These are phyloP conservation scores for Spatula versicolor DNA, from an alignment of 2,797 vertebrate genomes.

Conservation along the genomic window DNA sequence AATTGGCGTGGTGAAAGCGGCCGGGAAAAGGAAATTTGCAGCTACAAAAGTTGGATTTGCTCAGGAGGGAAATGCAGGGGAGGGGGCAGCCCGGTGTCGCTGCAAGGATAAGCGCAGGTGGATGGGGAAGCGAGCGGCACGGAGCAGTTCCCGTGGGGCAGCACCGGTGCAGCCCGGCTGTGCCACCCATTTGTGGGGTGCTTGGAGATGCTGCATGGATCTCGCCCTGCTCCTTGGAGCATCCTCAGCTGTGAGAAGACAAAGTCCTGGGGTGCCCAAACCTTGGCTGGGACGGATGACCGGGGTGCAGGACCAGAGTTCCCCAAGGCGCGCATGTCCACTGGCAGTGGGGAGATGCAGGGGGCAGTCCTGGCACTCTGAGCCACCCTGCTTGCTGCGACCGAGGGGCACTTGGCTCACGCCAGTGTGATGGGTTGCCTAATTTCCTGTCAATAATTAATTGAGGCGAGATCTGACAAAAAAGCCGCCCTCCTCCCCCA, in stretches of 20 bases:
- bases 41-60: background rate
- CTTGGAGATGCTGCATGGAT: background rate
- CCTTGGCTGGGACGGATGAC: rapidly evolving
- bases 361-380: background rate
- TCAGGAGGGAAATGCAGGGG: background rate
- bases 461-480: background rate
- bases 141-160: rapidly evolving
- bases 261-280: background rate
- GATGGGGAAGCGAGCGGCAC: background rate
- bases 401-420: constrained; percentile 30
- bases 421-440: background rate
- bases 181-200: rapidly evolving
- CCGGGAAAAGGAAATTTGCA: too few species aligned
- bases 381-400: background rate
- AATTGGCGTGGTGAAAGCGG: background rate
- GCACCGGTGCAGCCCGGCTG: background rate
- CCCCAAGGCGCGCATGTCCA: rapidly evolving
- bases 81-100: background rate
- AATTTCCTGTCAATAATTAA: constrained; percentile 46
- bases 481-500: background rate
- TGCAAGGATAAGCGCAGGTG: background rate
- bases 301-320: rapidly evolving
- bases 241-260: rapidly evolving
- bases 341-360: background rate
- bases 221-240: rapidly evolving